phyloP scores from a whole-genome alignment of 2,797 vertebrate genomes.

The Euthynnus affinis region DNA sequence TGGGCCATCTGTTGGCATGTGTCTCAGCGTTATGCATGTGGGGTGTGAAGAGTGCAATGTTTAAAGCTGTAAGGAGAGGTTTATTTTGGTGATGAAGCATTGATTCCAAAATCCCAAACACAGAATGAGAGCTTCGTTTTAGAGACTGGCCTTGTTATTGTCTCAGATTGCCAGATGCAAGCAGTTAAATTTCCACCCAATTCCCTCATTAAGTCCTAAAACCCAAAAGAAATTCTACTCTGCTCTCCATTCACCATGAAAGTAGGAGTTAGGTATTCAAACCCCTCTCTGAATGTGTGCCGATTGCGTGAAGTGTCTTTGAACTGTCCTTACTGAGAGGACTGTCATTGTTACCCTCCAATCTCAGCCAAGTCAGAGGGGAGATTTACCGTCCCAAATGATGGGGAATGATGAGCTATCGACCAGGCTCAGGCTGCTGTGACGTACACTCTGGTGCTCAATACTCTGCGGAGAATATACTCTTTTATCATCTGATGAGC shows the following conservation, averaged over 20 bases:
- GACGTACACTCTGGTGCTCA: constrained; percentile 49
- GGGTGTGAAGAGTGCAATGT: constrained; percentile 31
- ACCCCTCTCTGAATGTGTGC: constrained; percentile 19
- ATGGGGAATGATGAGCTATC: constrained; percentile 78
- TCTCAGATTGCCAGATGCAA: constrained; percentile 3
- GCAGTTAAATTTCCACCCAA: constrained; percentile 15
- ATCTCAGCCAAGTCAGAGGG: constrained; percentile 49
- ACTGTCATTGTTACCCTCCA: constrained; percentile 46
- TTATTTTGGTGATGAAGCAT: constrained; percentile 38
- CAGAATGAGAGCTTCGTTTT: constrained; percentile 8
- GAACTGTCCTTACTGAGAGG: constrained; percentile 12
- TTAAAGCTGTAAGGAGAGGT: constrained; percentile 24
- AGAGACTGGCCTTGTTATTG: not conserved
- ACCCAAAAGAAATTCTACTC: not conserved
- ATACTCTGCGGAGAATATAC: constrained; percentile 55
- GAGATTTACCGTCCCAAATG: constrained; percentile 65
- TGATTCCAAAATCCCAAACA: constrained; percentile 1
- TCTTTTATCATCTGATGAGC: constrained; percentile 52
- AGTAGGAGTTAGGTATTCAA: constrained; percentile 14
- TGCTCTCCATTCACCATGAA: not conserved
- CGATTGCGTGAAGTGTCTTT: constrained; percentile 48
- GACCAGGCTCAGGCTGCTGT: constrained; percentile 62
- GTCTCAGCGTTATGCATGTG: constrained; percentile 23
- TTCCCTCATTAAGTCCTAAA: constrained; percentile 4
- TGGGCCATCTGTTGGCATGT: constrained; percentile 36